A percentile compares a stretch with the other conserved stretches of the same genome.
phyloP scores from a whole-genome alignment of 1,140 invertebrate species.

The Octopus sinensis region DNA sequence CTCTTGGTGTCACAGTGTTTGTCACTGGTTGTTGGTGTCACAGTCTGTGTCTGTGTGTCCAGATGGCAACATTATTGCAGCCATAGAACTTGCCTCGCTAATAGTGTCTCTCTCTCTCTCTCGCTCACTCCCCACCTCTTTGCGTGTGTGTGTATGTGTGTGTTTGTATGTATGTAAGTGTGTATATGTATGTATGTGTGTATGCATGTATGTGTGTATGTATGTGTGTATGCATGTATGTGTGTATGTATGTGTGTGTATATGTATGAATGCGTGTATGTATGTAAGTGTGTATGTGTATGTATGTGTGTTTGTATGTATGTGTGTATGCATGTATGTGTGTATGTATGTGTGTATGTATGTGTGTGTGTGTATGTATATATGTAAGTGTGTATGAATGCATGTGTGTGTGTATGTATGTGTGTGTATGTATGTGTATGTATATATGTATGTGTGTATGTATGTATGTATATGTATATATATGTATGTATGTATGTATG shows the following conservation, averaged over 20 bases:
- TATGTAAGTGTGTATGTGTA: not conserved
- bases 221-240: constrained; percentile 7
- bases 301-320: not conserved
- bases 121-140: no score
- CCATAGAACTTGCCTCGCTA: no score
- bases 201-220: constrained; percentile 5
- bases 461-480: not conserved
- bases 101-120: no score
- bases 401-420: not conserved
- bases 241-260: constrained; percentile 3
- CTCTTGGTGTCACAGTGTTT: no score
- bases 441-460: not conserved
- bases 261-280: not conserved
- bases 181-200: constrained; percentile 12
- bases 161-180: not conserved
- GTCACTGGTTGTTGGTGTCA: no score
- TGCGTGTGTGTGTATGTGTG: no score
- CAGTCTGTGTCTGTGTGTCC: no score
- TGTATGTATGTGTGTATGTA: constrained; percentile 11
- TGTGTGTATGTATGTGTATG: not conserved
- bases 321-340: not conserved
- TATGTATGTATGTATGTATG: constrained; percentile 1
- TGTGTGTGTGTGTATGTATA: not conserved
- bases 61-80: no score
- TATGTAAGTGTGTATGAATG: not conserved